phyloP scores from a whole-genome alignment of 2,888 invertebrate species.

The Protodeltote pygarga region DNA sequence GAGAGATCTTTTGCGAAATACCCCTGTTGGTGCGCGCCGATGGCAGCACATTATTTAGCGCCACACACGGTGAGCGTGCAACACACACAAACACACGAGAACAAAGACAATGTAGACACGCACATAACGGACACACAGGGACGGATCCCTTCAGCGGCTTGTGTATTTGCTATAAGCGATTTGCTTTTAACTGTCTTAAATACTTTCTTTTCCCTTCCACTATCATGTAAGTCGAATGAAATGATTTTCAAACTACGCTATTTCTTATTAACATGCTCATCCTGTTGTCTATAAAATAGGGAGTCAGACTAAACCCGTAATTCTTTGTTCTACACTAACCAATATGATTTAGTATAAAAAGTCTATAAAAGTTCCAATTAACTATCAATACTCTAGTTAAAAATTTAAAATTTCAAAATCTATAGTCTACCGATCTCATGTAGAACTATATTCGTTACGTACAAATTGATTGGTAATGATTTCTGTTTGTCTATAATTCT shows the following conservation, averaged over 20 bases:
- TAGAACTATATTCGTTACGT: slow-evolving; percentile 61
- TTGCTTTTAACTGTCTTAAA: slow-evolving; percentile 50
- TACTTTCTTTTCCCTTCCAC: slow-evolving; percentile 44
- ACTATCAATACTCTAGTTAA: slow-evolving; percentile 66
- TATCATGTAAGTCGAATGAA: slow-evolving; percentile 46
- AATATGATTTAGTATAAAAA: slow-evolving; percentile 67
- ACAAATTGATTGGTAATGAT: slow-evolving; percentile 59
- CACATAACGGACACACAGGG: slow-evolving; percentile 85
- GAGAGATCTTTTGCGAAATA: slow-evolving; percentile 98
- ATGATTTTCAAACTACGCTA: slow-evolving; percentile 72
- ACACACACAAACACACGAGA: slow-evolving; percentile 88
- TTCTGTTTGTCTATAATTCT: slow-evolving; percentile 54
- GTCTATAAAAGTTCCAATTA: slow-evolving; percentile 57
- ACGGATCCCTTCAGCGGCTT: slow-evolving; percentile 76
- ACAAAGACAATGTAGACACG: slow-evolving; percentile 87
- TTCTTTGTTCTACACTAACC: slow-evolving; percentile 69
- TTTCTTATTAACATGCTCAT: slow-evolving; percentile 75
- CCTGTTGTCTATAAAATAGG: slow-evolving; percentile 76
- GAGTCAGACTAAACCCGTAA: slow-evolving; percentile 68
- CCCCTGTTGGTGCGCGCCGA: slow-evolving; percentile 90
- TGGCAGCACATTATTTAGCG: slow-evolving; percentile 84
- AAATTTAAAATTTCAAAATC: slow-evolving; percentile 58
- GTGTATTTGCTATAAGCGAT: slow-evolving; percentile 85
- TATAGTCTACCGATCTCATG: slow-evolving; percentile 67
- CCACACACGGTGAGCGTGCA: slow-evolving; percentile 87